phyloP scores from a whole-genome alignment of 2,113 vertebrate genomes.

The Vicugna pacos region DNA sequence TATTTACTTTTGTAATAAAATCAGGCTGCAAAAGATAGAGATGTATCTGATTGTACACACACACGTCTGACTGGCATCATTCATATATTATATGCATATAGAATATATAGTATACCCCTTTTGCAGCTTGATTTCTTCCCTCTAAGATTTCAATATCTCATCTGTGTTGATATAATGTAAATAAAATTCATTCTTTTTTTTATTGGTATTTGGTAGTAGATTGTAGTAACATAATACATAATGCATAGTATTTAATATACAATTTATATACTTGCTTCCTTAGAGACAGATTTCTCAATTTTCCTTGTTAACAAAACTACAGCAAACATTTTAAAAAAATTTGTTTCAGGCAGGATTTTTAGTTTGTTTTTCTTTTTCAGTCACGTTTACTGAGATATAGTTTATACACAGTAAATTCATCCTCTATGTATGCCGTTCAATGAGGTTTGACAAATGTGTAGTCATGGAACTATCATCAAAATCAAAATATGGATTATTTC shows the following conservation, averaged over 20 bases:
- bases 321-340: not conserved
- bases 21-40: not conserved
- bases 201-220: not conserved
- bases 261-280: not conserved
- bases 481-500: no score
- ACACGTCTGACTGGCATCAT: no score
- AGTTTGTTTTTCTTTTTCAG: not conserved
- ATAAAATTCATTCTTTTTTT: not conserved
- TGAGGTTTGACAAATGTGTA: not conserved
- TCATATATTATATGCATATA: no score
- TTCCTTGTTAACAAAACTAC: not conserved
- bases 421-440: not conserved
- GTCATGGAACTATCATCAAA: no score
- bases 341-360: not conserved
- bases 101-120: not conserved
- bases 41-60: no score
- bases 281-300: not conserved
- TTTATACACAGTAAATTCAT: not conserved
- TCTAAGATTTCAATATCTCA: not conserved
- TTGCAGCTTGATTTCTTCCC: not conserved
- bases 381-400: not conserved
- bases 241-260: not conserved
- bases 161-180: not conserved
- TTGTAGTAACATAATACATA: not conserved
- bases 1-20: constrained; percentile 9